phyloP scores from a whole-genome alignment of 2,888 invertebrate genomes.

The Hydroisotoma schaefferi region DNA sequence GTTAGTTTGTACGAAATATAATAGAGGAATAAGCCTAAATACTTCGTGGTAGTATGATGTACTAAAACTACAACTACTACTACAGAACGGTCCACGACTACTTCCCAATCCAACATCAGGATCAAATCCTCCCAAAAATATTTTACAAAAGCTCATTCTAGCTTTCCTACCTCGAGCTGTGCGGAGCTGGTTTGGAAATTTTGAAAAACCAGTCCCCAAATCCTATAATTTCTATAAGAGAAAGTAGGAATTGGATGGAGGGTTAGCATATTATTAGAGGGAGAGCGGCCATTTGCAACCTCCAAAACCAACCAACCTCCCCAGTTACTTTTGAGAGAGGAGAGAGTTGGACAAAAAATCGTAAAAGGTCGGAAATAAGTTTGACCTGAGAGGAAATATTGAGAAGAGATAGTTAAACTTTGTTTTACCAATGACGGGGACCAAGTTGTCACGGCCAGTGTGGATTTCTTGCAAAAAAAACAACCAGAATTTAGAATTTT shows the following conservation, averaged over 20 bases:
- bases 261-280: not conserved
- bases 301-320: not conserved
- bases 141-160: conserved; percentile 47
- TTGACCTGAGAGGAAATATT: conserved; percentile 34
- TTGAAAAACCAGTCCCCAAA: not conserved
- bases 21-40: not conserved
- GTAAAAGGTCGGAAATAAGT: no score
- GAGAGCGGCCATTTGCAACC: conserved; percentile 7
- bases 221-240: not conserved
- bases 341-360: no score
- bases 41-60: not conserved
- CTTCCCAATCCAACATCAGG: not conserved
- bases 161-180: not conserved
- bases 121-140: conserved; percentile 46
- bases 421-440: conserved; percentile 40
- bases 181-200: conserved; percentile 1
- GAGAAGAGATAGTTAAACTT: not conserved
- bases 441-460: conserved; percentile 37
- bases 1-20: not conserved
- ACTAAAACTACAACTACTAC: not conserved
- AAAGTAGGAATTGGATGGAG: not conserved
- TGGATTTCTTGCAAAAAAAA: conserved; percentile 42
- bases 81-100: not conserved
- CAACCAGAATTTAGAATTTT: conserved; percentile 47
- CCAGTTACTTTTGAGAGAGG: no score